phyloP scores from a whole-genome alignment of 2,888 invertebrate genomes.

The Apamea epomidion region DNA sequence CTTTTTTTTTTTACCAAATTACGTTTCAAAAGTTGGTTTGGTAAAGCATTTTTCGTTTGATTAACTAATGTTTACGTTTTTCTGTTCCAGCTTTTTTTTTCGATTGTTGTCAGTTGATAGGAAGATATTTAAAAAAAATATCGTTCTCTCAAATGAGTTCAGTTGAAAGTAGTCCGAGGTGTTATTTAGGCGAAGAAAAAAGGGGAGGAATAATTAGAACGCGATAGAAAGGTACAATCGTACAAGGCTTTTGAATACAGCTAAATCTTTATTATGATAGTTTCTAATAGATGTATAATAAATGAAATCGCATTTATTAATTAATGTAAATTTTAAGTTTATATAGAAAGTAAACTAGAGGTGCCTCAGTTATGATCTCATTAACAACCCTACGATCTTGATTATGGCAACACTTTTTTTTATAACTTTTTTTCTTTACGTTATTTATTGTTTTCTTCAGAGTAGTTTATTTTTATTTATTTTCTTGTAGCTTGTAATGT shows the following conservation, averaged over 20 bases:
- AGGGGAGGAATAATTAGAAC: slow-evolving; percentile 27
- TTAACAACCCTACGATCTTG: slow-evolving; percentile 67
- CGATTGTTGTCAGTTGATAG: slow-evolving; percentile 55
- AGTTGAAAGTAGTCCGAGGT: slow-evolving; percentile 56
- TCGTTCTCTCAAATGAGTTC: slow-evolving; percentile 51
- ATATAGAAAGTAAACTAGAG: slow-evolving; percentile 51
- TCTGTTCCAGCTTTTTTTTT: slow-evolving; percentile 71
- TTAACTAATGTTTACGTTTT: slow-evolving; percentile 60
- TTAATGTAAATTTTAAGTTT: slow-evolving; percentile 58
- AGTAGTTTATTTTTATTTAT: slow-evolving; percentile 48
- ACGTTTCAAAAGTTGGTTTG: slow-evolving; percentile 44
- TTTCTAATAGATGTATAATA: slow-evolving; percentile 51
- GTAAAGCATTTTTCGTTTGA: slow-evolving; percentile 54
- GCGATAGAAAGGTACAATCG: slow-evolving; percentile 49
- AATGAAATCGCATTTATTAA: slow-evolving; percentile 65
- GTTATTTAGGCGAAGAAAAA: slow-evolving; percentile 19
- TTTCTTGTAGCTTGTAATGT: slow-evolving; percentile 49
- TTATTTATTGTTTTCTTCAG: slow-evolving; percentile 59
- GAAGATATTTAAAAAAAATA: slow-evolving; percentile 17
- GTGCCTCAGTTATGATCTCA: slow-evolving; percentile 69
- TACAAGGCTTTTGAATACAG: slow-evolving; percentile 51
- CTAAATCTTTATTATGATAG: slow-evolving; percentile 43
- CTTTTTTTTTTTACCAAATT: slow-evolving; percentile 40
- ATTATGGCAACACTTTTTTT: slow-evolving; percentile 65
- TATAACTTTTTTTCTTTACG: slow-evolving; percentile 43